A percentile compares a stretch with the other conserved stretches of the same genome.
Conservation (phyloP, 2,888 invertebrate species). For the Tuta absoluta region DNA sequence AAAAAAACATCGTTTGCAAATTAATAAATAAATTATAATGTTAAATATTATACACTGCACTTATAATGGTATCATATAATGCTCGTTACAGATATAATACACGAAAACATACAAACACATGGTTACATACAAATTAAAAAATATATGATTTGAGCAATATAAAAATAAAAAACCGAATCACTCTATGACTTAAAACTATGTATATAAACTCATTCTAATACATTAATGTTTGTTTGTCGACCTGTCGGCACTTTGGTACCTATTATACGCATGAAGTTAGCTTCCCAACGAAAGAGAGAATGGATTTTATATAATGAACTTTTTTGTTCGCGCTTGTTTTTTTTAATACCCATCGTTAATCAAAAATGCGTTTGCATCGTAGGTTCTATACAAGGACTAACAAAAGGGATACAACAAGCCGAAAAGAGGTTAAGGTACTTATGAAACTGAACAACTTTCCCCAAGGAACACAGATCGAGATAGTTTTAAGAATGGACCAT, state of each 20-base stretch:
- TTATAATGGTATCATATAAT: constrained; percentile 70
- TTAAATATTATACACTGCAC: constrained; percentile 79
- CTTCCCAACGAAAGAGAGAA: too few species aligned
- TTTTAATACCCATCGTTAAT: too few species aligned
- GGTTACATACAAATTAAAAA: constrained; percentile 64
- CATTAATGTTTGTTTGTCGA: constrained; percentile 7
- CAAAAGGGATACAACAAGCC: too few species aligned
- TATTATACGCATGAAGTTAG: neutral
- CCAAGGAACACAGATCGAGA: too few species aligned
- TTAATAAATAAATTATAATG: constrained; percentile 81
- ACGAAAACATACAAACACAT: constrained; percentile 73
- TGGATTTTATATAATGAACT: too few species aligned
- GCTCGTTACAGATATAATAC: constrained; percentile 75
- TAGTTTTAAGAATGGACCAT: too few species aligned
- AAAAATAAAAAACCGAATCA: constrained; percentile 78
- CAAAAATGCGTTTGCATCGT: too few species aligned
- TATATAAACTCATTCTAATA: constrained; percentile 43
- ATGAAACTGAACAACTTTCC: too few species aligned
- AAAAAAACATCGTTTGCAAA: constrained; percentile 56
- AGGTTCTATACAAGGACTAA: too few species aligned
- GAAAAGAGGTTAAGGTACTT: too few species aligned
- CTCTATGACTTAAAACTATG: constrained; percentile 61
- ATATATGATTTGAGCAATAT: constrained; percentile 77
- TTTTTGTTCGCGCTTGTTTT: too few species aligned
- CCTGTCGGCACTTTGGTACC: constrained; percentile 48